Conservation (phyloP, 2,797 vertebrate species). For the Oophaga sylvatica region DNA sequence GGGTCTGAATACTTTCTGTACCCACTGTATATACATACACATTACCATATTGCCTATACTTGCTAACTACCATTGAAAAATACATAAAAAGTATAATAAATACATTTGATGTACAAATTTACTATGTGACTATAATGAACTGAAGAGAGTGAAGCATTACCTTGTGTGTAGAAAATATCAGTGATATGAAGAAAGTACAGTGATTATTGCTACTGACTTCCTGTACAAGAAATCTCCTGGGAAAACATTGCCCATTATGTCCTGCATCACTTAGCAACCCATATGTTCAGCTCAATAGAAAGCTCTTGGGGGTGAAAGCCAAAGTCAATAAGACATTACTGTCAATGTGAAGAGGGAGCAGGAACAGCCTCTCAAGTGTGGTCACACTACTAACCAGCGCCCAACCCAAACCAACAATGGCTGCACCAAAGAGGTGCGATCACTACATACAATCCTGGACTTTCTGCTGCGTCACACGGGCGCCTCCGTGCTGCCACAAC, state of each 20-base stretch:
- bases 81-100: background rate
- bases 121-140: background rate
- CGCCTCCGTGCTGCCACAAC: background rate
- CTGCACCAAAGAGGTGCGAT: background rate
- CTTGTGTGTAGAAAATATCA: background rate
- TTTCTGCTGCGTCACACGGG: background rate
- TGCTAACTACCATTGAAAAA: background rate
- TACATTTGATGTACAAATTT: background rate
- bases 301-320: conserved; percentile 27
- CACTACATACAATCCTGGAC: background rate
- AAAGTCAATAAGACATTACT: conserved; percentile 44
- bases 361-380: background rate
- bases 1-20: too few species aligned
- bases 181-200: background rate
- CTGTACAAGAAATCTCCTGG: conserved; percentile 43
- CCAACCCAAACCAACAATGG: background rate
- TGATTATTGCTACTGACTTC: background rate
- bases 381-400: background rate
- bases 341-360: background rate
- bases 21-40: too few species aligned
- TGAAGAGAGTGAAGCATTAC: background rate
- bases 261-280: conserved; percentile 43
- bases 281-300: background rate
- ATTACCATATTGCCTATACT: background rate
- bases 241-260: conserved; percentile 47